Evolutionary conservation across 2,113 vertebrate species (phyloP), one percentile per base, ranked within the genome.

Genomic region (Peromyscus leucopus): DNA sequence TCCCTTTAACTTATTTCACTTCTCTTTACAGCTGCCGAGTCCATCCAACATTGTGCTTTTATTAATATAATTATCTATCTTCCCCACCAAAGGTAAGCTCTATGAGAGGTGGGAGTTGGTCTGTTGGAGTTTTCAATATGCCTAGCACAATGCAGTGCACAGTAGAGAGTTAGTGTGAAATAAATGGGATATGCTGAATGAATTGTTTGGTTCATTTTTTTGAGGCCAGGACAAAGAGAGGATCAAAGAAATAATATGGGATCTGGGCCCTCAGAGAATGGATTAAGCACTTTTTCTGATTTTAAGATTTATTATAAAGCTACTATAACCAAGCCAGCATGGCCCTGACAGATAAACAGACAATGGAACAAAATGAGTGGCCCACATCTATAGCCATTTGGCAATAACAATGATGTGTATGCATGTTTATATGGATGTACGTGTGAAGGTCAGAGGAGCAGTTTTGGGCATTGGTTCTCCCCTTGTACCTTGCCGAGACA

Each of bases 221-320:
- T 84, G 67, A 92, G 65, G 28, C 63, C 63, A 61, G 69, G 13
- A 93, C 80, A 80, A 59, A 95, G 65, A 90, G 4, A 75, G 72
- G 55, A 39, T 65, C 69, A 80, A 78, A 91, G 11, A 79, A 76
- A 63, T 67, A 74, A 93, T 96, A n/a, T 51, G 36, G 2, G 26
- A 48, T n/a, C 91, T 46, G 67, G 22, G 42, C 84, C 59, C 42
- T 61, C 33, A 65, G 36, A 63, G 39, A 92, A 82, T 92, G 31
- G 39, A 87, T 24, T 36, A 39, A 71, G 67, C 55, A 16, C 65
- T 55, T 65, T 71, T 71, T 15, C 65, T 88, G 84, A 84, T 31
- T 85, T 46, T 85, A 28, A 42, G 12, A 42, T 42, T 61, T 42
- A 46, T 65, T 65, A 65, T 85, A 65, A 79, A 85, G 59, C 59